phyloP scores from a whole-genome alignment of 2,113 vertebrate species.

The Pygoscelis adeliae region DNA sequence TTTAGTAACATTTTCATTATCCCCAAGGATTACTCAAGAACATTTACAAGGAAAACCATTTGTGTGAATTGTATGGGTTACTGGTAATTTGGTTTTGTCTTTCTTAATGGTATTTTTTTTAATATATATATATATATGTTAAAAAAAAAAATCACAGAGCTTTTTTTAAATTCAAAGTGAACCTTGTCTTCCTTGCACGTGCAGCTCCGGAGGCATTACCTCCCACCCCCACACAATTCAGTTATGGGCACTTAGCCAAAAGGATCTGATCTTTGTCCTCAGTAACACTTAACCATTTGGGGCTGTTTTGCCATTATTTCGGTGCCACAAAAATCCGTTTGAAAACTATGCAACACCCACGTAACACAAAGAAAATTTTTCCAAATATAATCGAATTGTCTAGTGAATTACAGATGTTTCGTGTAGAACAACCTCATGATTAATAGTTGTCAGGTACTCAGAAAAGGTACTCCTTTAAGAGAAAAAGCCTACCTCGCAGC shows the following conservation, averaged over 20 bases:
- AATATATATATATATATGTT: neutral
- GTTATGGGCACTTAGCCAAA: neutral
- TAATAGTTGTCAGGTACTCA: neutral
- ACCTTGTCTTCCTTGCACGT: neutral
- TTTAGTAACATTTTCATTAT: conserved; percentile 50
- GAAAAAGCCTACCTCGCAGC: neutral
- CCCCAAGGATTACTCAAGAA: conserved; percentile 57
- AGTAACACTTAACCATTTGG: neutral
- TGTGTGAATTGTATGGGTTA: neutral
- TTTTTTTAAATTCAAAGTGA: neutral
- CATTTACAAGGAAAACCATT: conserved; percentile 60
- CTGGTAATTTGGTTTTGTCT: conserved; percentile 29
- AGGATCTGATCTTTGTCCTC: neutral
- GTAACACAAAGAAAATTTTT: neutral
- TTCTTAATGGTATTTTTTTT: neutral
- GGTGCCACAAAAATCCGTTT: rapidly evolving
- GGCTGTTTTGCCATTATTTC: neutral
- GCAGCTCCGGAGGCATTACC: neutral
- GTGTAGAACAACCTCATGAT: rapidly evolving
- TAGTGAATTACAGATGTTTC: neutral
- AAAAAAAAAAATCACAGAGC: neutral
- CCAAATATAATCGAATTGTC: neutral
- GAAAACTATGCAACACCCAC: neutral
- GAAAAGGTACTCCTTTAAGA: neutral
- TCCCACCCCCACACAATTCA: rapidly evolving